phyloP scores from a whole-genome alignment of 1,140 invertebrate species.

The Probaryconus sp. region DNA sequence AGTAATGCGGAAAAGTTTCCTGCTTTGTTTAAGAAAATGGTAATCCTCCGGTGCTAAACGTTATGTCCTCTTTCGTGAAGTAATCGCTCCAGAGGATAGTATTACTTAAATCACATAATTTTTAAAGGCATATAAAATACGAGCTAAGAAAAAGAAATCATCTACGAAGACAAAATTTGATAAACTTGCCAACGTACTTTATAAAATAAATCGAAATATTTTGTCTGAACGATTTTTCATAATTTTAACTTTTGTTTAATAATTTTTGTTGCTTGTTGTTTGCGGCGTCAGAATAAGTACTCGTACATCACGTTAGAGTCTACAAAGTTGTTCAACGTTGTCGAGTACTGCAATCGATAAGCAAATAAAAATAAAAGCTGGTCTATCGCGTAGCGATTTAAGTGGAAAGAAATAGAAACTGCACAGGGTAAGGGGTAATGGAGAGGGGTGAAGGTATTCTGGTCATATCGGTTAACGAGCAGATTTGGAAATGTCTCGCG shows the following conservation, averaged over 20 bases:
- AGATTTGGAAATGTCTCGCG: constrained; percentile 76
- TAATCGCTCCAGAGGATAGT: too few relatives aligned
- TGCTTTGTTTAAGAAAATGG: background rate
- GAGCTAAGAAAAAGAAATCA: too few relatives aligned
- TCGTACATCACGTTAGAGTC: constrained; percentile 5
- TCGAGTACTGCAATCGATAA: constrained; percentile 23
- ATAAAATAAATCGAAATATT: too few relatives aligned
- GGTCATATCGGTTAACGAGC: constrained; percentile 72
- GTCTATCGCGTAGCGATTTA: constrained; percentile 2
- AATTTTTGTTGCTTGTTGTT: background rate
- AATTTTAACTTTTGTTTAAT: too few relatives aligned
- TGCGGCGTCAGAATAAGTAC: constrained; percentile 13
- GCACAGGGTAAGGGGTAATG: constrained; percentile 20
- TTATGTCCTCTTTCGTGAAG: too few relatives aligned
- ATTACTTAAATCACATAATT: too few relatives aligned
- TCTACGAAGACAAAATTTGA: too few relatives aligned
- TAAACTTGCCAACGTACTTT: too few relatives aligned
- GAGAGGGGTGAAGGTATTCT: constrained; percentile 26
- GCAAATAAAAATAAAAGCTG: constrained; percentile 34
- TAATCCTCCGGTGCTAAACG: background rate
- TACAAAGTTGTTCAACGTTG: constrained; percentile 12
- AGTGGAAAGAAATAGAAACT: constrained; percentile 21
- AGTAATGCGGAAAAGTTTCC: background rate
- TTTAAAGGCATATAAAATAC: too few relatives aligned
- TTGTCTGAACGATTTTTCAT: too few relatives aligned